Conservation (phyloP, 2,888 invertebrate genomes). For the Macroteleia sp. region DNA sequence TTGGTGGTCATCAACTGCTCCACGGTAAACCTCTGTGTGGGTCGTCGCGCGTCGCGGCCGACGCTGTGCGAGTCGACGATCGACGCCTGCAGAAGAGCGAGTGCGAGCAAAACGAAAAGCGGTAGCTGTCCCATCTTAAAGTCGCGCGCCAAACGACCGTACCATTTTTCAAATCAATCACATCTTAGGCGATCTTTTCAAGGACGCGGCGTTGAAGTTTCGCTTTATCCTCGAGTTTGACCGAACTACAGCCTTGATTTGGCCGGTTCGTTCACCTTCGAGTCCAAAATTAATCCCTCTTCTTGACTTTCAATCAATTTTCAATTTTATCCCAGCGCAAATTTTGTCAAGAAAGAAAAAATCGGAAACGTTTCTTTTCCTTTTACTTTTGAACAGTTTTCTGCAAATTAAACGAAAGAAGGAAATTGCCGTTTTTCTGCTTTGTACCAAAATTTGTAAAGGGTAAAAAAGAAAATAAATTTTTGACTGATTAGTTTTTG, state of each 20-base stretch:
- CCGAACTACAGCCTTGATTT: conserved; percentile 9
- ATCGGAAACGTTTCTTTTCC: too few relatives aligned
- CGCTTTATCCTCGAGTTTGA: conserved; percentile 19
- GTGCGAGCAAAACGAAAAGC: conserved; percentile 35
- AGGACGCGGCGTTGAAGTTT: conserved; percentile 3
- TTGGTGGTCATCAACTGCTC: conserved; percentile 88
- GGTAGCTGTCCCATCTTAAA: conserved; percentile 42
- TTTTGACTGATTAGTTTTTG: too few relatives aligned
- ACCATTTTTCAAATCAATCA: conserved; percentile 37
- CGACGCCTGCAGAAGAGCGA: conserved; percentile 30
- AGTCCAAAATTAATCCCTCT: not conserved
- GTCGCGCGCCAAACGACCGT: conserved; percentile 24
- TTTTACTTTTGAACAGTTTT: too few relatives aligned
- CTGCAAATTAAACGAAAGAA: too few relatives aligned
- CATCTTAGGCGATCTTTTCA: conserved; percentile 11
- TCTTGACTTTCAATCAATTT: too few relatives aligned
- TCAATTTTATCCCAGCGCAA: too few relatives aligned
- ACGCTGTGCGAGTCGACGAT: conserved; percentile 10
- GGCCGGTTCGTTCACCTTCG: conserved; percentile 37
- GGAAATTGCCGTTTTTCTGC: too few relatives aligned
- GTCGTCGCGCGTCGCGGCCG: conserved; percentile 18
- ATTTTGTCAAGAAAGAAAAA: too few relatives aligned
- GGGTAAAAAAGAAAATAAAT: too few relatives aligned
- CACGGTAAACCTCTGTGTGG: conserved; percentile 85
- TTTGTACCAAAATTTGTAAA: too few relatives aligned